phyloP scores from a whole-genome alignment of 1,140 invertebrate species.

The Bathynomus jamesi region DNA sequence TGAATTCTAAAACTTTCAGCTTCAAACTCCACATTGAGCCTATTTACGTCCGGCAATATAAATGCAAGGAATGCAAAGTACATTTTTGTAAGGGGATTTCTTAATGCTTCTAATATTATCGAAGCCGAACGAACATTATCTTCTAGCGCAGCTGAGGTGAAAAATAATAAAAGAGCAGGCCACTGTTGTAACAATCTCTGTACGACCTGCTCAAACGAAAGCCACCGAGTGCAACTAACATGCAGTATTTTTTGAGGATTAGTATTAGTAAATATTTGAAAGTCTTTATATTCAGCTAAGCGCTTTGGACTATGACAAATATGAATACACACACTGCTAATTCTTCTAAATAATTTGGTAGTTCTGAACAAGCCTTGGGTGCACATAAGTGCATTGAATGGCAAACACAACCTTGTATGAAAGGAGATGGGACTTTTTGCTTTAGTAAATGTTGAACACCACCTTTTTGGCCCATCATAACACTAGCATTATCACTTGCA shows the following conservation, averaged over 20 bases:
- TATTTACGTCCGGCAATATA: slow-evolving; percentile 21
- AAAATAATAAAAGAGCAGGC: slow-evolving; percentile 22
- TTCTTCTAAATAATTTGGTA: no score
- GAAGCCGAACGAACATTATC: slow-evolving; percentile 18
- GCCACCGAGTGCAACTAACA: no score
- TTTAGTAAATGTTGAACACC: slow-evolving; percentile 17
- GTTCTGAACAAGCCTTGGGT: slow-evolving; percentile 2
- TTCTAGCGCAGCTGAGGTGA: slow-evolving; percentile 17
- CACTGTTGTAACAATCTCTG: slow-evolving; percentile 31
- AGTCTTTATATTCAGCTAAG: no score
- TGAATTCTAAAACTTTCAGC: slow-evolving; percentile 8
- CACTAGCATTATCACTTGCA: slow-evolving; percentile 26
- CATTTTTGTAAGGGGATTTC: slow-evolving; percentile 16
- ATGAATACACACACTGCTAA: slow-evolving; percentile 5
- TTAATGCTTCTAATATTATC: slow-evolving; percentile 12
- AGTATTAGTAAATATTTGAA: no score
- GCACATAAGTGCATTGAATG: neutral
- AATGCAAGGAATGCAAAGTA: slow-evolving; percentile 21
- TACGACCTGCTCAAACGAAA: slow-evolving; percentile 18
- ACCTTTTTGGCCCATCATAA: slow-evolving; percentile 19
- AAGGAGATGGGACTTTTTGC: slow-evolving; percentile 7
- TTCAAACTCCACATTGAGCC: slow-evolving; percentile 17
- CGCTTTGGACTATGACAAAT: slow-evolving; percentile 19
- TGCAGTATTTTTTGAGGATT: no score
- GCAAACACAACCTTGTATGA: no score